A percentile compares a stretch with the other conserved stretches of the same genome.
phyloP scores from a whole-genome alignment of 2,797 vertebrate species.

The Silurus aristotelis region DNA sequence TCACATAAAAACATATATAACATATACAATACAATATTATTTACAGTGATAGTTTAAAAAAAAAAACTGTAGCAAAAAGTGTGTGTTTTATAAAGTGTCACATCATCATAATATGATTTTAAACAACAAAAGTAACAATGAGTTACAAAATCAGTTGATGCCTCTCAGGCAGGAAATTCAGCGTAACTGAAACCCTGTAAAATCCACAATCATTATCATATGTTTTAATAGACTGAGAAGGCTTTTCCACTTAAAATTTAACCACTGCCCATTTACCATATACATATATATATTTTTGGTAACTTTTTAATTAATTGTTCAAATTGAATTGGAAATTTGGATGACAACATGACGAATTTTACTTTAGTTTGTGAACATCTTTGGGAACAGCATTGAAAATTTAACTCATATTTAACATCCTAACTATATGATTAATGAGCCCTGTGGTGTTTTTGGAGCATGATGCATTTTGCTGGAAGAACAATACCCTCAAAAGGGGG shows the following conservation, averaged over 20 bases:
- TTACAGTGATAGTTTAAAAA: background rate
- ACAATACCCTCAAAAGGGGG: slow-evolving; percentile 61
- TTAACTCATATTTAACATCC: slow-evolving; percentile 53
- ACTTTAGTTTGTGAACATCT: slow-evolving; percentile 52
- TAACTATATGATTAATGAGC: slow-evolving; percentile 66
- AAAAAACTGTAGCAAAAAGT: too few species aligned
- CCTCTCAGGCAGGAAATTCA: background rate
- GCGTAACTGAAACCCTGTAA: slow-evolving; percentile 5
- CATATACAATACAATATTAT: background rate
- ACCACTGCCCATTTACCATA: background rate
- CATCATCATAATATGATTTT: background rate
- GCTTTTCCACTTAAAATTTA: background rate
- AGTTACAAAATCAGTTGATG: background rate
- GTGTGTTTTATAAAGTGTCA: background rate
- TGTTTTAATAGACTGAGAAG: background rate
- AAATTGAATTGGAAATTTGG: background rate
- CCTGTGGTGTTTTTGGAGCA: slow-evolving; percentile 71
- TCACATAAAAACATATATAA: background rate
- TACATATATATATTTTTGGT: background rate
- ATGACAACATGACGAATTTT: slow-evolving; percentile 12
- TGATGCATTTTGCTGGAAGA: slow-evolving; percentile 65
- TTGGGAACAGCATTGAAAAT: slow-evolving; percentile 31
- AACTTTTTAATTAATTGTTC: background rate
- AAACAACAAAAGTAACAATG: background rate
- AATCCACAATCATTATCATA: background rate